Percentiles rank a stretch among this genome's conserved stretches.
phyloP scores from a whole-genome alignment of 1,140 invertebrate species.

The Papilio dardanus region DNA sequence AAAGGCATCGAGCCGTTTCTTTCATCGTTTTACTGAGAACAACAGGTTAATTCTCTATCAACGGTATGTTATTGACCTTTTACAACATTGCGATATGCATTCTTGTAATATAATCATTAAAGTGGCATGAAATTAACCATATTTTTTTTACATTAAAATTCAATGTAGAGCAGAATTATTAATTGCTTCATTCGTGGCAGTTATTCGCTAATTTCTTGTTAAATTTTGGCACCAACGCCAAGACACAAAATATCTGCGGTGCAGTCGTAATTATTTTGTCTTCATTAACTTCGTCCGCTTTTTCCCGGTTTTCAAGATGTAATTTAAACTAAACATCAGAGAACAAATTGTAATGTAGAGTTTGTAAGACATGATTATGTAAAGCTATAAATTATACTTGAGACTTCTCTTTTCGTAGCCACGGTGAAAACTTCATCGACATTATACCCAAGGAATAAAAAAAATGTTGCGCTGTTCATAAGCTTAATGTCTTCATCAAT shows the following conservation, averaged over 20 bases:
- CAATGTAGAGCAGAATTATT: constrained; percentile 18
- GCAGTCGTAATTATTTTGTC: constrained; percentile 19
- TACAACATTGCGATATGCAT: not conserved
- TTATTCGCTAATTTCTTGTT: constrained; percentile 35
- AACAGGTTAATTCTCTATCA: constrained; percentile 33
- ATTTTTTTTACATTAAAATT: not conserved
- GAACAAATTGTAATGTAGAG: not conserved
- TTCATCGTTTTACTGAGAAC: constrained; percentile 29
- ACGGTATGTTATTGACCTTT: constrained; percentile 29
- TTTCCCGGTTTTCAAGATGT: not conserved
- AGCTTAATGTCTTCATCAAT: constrained; percentile 81
- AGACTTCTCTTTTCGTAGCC: not conserved
- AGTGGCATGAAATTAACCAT: not conserved
- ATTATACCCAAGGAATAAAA: constrained; percentile 43
- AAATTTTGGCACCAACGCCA: constrained; percentile 32
- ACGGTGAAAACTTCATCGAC: constrained; percentile 16
- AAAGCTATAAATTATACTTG: not conserved
- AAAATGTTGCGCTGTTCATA: constrained; percentile 59
- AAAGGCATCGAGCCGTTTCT: constrained; percentile 32
- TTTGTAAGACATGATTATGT: not conserved
- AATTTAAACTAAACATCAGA: not conserved
- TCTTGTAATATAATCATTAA: not conserved
- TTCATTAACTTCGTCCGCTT: constrained; percentile 14
- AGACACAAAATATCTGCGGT: constrained; percentile 24
- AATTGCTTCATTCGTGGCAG: constrained; percentile 23